Conservation (phyloP, 2,797 vertebrate genomes). For the Periparus ater region DNA sequence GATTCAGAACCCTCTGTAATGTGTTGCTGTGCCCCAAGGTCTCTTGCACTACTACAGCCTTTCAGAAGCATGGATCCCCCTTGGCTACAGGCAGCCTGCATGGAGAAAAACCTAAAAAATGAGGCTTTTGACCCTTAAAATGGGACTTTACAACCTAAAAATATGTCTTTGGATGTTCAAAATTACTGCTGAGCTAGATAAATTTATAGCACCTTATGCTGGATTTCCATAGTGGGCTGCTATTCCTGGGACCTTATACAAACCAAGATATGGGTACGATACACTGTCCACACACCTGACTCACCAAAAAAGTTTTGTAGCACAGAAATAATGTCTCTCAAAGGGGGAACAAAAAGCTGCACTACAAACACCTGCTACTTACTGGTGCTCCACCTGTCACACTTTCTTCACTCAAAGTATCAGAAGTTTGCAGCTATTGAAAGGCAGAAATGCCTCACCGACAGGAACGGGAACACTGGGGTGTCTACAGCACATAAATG, state of each 20-base stretch:
- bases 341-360: background rate
- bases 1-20: background rate
- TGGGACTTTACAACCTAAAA: background rate
- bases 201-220: background rate
- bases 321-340: background rate
- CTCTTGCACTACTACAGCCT: background rate
- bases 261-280: background rate
- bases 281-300: background rate
- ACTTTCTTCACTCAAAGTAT: background rate
- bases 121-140: background rate
- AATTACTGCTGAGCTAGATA: background rate
- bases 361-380: background rate
- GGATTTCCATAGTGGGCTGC: background rate
- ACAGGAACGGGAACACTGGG: accelerated
- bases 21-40: background rate
- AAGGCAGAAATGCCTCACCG: background rate
- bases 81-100: background rate
- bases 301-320: background rate
- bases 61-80: background rate
- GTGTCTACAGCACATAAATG: background rate
- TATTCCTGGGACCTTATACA: background rate
- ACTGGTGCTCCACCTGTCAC: background rate
- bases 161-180: background rate
- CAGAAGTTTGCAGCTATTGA: background rate
- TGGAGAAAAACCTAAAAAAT: background rate